Conservation (phyloP, 2,888 invertebrate genomes). For the Smittia aterrima region DNA sequence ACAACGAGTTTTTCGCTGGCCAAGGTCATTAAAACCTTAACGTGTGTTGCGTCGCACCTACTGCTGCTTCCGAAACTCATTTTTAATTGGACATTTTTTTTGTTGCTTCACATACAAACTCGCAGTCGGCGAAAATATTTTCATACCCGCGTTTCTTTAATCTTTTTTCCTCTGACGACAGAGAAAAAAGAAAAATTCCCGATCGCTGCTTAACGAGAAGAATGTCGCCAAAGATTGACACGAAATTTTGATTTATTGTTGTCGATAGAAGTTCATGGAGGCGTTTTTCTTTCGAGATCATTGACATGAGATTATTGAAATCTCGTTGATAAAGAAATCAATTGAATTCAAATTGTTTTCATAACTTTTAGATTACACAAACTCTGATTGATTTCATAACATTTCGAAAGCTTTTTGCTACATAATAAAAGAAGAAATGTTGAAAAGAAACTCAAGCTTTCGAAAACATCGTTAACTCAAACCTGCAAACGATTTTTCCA, state of each 20-base stretch:
- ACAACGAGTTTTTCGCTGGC: constrained; percentile 12
- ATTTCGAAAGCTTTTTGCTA: too few species aligned
- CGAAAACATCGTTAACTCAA: too few species aligned
- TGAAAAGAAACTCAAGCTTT: too few species aligned
- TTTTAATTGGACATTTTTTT: constrained; percentile 26
- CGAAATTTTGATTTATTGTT: background rate
- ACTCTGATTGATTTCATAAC: too few species aligned
- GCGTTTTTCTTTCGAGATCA: too few species aligned
- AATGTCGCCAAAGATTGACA: background rate
- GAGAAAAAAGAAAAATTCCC: constrained; percentile 7
- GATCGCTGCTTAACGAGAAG: background rate
- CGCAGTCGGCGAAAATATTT: background rate
- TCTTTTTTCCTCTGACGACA: constrained; percentile 14
- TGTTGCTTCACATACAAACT: background rate
- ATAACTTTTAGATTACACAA: too few species aligned
- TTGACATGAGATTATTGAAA: too few species aligned
- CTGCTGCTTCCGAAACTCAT: constrained; percentile 26
- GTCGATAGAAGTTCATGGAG: too few species aligned
- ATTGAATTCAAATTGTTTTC: too few species aligned
- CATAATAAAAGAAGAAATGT: too few species aligned
- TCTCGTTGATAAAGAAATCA: too few species aligned
- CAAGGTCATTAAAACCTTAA: constrained; percentile 21
- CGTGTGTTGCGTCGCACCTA: background rate
- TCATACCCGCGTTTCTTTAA: background rate
- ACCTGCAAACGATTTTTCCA: too few species aligned